phyloP scores from a whole-genome alignment of 2,888 invertebrate species.

The Cyrtodaria siliqua region DNA sequence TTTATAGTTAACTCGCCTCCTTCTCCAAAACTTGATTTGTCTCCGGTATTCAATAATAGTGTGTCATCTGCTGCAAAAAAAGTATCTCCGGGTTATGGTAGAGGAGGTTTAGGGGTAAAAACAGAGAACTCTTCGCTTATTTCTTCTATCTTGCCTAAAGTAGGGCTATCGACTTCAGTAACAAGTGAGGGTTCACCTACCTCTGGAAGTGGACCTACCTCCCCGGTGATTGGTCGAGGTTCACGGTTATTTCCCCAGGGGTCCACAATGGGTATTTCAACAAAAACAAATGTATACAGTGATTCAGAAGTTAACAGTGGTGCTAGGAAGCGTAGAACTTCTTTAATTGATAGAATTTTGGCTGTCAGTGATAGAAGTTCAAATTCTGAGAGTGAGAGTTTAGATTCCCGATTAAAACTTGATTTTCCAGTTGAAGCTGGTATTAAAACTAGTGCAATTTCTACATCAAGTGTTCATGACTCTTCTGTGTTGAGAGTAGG shows the following conservation, averaged over 20 bases:
- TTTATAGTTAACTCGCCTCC: too few relatives aligned
- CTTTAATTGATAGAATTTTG: slow-evolving; percentile 6
- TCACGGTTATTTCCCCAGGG: too few relatives aligned
- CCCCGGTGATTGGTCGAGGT: too few relatives aligned
- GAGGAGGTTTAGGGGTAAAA: not conserved
- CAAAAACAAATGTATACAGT: not conserved
- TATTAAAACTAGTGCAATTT: too few relatives aligned
- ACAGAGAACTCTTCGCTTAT: not conserved
- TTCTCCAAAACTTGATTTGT: too few relatives aligned
- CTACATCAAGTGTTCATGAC: too few relatives aligned
- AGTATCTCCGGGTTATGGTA: slow-evolving; percentile 2
- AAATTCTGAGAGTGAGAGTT: slow-evolving; percentile 12
- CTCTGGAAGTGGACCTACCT: too few relatives aligned
- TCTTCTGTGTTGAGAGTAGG: too few relatives aligned
- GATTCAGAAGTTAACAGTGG: not conserved
- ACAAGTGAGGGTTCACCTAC: not conserved
- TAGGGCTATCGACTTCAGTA: not conserved
- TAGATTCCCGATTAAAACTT: too few relatives aligned
- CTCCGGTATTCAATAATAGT: too few relatives aligned
- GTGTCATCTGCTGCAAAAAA: not conserved
- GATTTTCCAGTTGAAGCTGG: too few relatives aligned
- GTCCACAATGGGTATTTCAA: too few relatives aligned
- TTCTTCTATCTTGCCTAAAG: not conserved
- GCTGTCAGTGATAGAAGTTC: slow-evolving; percentile 11
- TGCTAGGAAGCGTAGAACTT: slow-evolving; percentile 1